A percentile compares a stretch with the other conserved stretches of the same genome.
phyloP scores from a whole-genome alignment of 2,113 vertebrate genomes.

The Gymnogyps californianus region DNA sequence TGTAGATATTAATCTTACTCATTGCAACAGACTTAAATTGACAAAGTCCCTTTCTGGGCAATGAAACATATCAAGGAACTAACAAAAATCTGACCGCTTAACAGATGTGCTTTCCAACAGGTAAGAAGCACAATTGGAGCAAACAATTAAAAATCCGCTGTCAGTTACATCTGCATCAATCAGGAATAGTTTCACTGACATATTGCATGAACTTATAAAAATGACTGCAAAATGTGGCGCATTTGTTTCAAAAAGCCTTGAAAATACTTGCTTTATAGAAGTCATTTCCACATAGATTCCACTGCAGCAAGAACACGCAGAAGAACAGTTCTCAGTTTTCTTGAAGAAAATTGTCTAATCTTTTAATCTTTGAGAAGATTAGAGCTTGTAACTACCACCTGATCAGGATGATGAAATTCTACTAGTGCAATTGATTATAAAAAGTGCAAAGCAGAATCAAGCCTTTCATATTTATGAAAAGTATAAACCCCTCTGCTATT shows the following conservation, averaged over 20 bases:
- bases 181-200: background rate
- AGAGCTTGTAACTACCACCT: constrained; percentile 43
- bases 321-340: background rate
- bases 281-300: background rate
- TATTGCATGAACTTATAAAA: background rate
- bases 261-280: background rate
- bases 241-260: background rate
- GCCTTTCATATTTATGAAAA: background rate
- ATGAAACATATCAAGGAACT: background rate
- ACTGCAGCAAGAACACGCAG: background rate
- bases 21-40: background rate
- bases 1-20: background rate
- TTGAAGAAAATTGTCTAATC: constrained; percentile 33
- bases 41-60: background rate
- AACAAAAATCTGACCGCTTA: background rate
- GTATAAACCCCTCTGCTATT: background rate
- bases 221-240: background rate
- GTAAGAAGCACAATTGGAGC: background rate
- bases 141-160: background rate
- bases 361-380: constrained; percentile 55
- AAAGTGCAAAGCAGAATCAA: background rate
- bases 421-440: background rate
- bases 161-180: background rate
- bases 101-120: background rate
- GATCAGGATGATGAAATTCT: constrained; percentile 44